phyloP scores from a whole-genome alignment of 1,140 invertebrate genomes.

The Cotesia vestalis region DNA sequence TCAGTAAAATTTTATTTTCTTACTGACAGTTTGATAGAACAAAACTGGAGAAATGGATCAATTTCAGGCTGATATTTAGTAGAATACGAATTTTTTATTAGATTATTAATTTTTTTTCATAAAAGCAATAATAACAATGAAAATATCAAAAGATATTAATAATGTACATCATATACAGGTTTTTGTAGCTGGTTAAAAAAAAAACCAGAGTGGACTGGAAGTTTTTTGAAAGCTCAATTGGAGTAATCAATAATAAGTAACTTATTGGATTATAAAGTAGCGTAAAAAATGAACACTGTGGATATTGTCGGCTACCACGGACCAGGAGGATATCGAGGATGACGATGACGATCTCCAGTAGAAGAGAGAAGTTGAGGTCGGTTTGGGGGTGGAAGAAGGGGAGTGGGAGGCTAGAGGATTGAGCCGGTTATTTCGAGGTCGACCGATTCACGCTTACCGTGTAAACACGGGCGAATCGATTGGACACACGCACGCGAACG shows the following conservation, averaged over 20 bases:
- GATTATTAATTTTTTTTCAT: too few relatives aligned
- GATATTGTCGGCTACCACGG: constrained; percentile 12
- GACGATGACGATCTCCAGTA: neutral
- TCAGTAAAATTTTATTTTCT: too few relatives aligned
- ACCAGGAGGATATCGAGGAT: neutral
- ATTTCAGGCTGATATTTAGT: too few relatives aligned
- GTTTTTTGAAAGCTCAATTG: neutral
- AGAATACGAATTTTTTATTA: too few relatives aligned
- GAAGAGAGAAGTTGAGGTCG: neutral
- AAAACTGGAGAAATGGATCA: too few relatives aligned
- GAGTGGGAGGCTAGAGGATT: constrained; percentile 17
- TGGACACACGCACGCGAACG: constrained; percentile 25
- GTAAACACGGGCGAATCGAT: constrained; percentile 29
- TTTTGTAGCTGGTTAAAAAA: too few relatives aligned
- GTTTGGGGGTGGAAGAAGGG: neutral
- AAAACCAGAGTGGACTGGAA: too few relatives aligned
- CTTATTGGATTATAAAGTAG: constrained; percentile 18
- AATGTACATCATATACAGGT: too few relatives aligned
- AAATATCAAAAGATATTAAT: too few relatives aligned
- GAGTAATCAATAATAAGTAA: constrained; percentile 7
- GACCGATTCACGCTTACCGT: constrained; percentile 24
- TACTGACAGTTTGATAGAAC: too few relatives aligned
- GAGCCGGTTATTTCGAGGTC: constrained; percentile 32
- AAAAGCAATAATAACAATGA: too few relatives aligned
- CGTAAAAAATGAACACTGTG: constrained; percentile 24